Evolutionary conservation across 2,113 vertebrate genomes (phyloP).

Genomic region (Antennarius striatus): DNA sequence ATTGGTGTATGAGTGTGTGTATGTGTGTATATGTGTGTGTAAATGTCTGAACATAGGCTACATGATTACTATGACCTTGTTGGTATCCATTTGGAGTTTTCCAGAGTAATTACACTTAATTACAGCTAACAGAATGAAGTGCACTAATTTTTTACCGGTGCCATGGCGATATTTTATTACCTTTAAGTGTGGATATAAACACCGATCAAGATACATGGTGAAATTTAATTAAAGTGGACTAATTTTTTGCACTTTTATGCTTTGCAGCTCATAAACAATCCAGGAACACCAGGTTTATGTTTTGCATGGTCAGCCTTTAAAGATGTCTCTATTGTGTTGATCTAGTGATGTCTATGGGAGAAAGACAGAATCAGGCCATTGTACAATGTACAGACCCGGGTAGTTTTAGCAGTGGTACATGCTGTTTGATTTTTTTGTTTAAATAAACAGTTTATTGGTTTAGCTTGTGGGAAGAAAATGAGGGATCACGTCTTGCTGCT

Average conservation of each 20-base stretch:
- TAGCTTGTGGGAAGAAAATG: background rate
- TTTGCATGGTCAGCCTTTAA: background rate
- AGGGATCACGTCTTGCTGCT: background rate
- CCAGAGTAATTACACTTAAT: slow-evolving; percentile 57
- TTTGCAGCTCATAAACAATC: too few species aligned
- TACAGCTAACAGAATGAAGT: slow-evolving; percentile 37
- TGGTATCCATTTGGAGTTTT: slow-evolving; percentile 57
- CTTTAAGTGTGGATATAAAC: slow-evolving; percentile 22
- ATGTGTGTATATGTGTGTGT: slow-evolving; percentile 17
- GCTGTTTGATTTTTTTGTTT: background rate
- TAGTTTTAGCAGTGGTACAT: slow-evolving; percentile 3
- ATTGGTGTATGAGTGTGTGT: slow-evolving; percentile 42
- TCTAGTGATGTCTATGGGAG: background rate
- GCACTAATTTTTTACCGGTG: slow-evolving; percentile 45
- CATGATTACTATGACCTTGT: slow-evolving; percentile 74
- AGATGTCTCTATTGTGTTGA: background rate
- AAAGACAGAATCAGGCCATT: background rate
- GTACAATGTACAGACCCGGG: too few species aligned
- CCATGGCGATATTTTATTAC: slow-evolving; percentile 24
- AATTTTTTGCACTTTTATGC: background rate
- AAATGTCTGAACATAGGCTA: slow-evolving; percentile 38
- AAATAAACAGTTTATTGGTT: background rate
- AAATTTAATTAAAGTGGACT: background rate
- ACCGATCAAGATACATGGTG: background rate
- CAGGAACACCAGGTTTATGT: background rate